phyloP scores from a whole-genome alignment of 2,113 vertebrate genomes.

The Rhabdomys dilectus region DNA sequence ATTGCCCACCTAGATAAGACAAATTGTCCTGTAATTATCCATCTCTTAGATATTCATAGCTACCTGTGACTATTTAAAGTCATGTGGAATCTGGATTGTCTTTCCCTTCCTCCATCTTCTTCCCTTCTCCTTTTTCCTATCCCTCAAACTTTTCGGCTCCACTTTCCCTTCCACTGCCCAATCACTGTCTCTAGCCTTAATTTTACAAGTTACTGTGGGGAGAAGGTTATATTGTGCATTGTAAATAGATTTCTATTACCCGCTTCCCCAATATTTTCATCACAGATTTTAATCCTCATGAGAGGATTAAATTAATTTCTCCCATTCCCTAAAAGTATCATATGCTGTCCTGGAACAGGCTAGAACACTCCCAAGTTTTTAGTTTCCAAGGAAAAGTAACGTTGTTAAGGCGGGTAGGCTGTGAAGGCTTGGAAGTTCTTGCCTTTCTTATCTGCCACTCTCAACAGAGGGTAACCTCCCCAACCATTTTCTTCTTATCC shows the following conservation, averaged over 20 bases:
- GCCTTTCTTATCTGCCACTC: not conserved
- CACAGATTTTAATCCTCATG: slow-evolving; percentile 79
- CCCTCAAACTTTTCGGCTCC: too few species aligned
- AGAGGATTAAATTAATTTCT: slow-evolving; percentile 62
- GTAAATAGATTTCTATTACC: not conserved
- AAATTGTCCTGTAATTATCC: too few species aligned
- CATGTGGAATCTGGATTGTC: too few species aligned
- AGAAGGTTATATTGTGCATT: not conserved
- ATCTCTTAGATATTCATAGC: too few species aligned
- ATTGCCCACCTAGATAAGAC: too few species aligned
- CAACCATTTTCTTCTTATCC: not conserved
- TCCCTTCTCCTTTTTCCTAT: too few species aligned
- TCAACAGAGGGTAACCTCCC: not conserved
- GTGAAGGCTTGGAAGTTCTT: not conserved
- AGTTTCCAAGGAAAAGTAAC: not conserved
- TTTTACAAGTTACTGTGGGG: too few species aligned
- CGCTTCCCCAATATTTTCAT: not conserved
- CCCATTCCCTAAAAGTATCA: slow-evolving; percentile 46
- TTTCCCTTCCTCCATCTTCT: too few species aligned
- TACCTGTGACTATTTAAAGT: too few species aligned
- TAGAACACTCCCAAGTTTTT: not conserved
- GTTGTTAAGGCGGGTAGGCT: not conserved
- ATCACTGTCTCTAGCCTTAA: too few species aligned
- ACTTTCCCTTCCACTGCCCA: too few species aligned
- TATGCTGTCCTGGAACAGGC: not conserved